Evolutionary conservation across 1,140 invertebrate species (phyloP).

Genomic region (Temnothorax longispinosus): DNA sequence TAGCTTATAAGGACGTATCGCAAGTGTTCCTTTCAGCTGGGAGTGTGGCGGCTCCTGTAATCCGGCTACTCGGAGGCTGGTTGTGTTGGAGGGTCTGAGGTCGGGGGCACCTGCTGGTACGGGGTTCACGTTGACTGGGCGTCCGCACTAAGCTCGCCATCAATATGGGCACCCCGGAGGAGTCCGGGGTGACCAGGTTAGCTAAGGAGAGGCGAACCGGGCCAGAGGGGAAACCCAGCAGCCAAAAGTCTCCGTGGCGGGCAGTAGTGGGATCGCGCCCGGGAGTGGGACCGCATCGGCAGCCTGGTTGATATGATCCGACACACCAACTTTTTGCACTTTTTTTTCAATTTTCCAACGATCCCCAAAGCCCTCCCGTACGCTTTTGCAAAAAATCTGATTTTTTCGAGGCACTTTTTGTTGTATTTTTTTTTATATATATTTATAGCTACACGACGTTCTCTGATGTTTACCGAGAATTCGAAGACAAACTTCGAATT

Average conservation of each 20-base stretch:
- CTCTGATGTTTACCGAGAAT: not conserved
- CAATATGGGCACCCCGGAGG: constrained; percentile 95
- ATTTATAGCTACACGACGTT: no score
- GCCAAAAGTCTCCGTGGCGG: constrained; percentile 98
- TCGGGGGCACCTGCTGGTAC: constrained; percentile 90
- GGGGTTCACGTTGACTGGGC: constrained; percentile 91
- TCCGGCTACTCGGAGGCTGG: constrained; percentile 96
- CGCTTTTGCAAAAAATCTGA: not conserved
- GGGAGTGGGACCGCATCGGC: constrained; percentile 94
- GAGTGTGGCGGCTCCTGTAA: constrained; percentile 97
- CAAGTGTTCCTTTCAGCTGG: constrained; percentile 87
- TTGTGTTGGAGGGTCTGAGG: constrained; percentile 93
- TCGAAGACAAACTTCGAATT: not conserved
- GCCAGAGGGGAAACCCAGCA: constrained; percentile 98
- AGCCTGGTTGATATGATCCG: constrained; percentile 95
- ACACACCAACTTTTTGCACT: constrained; percentile 90
- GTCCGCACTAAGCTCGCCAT: constrained; percentile 96
- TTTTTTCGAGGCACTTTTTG: constrained; percentile 32
- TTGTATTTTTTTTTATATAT: constrained; percentile 52
- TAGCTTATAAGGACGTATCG: constrained; percentile 61
- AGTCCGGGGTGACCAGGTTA: constrained; percentile 94
- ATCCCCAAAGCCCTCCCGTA: not conserved
- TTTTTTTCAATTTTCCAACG: constrained; percentile 74
- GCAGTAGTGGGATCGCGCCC: constrained; percentile 99
- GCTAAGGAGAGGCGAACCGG: constrained; percentile 97